These are phyloP conservation scores for Echeneis naucrates DNA, from an alignment of 2,797 vertebrate species.

Conservation along the genomic window DNA sequence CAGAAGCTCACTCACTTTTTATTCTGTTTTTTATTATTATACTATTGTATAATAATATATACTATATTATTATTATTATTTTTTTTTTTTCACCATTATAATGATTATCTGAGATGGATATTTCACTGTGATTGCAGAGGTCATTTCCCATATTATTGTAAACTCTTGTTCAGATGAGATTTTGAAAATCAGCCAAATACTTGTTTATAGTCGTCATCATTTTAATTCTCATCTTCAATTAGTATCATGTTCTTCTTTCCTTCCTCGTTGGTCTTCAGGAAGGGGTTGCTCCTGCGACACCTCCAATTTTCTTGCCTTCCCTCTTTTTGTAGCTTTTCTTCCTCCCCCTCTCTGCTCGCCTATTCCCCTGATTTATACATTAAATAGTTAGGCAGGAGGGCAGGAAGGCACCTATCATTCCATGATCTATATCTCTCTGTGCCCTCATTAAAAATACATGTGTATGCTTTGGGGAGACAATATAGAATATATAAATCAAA, in stretches of 20 bases:
- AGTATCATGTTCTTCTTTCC: conserved; percentile 24
- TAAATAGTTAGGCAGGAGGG: conserved; percentile 84
- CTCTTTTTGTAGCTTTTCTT: conserved; percentile 50
- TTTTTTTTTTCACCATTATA: conserved; percentile 5
- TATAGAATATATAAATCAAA: conserved; percentile 90
- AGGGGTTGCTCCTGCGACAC: conserved; percentile 51
- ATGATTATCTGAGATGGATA: conserved; percentile 7
- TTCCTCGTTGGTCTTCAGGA: conserved; percentile 63
- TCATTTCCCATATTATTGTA: conserved; percentile 14
- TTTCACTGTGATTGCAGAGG: conserved; percentile 13
- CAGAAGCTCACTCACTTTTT: conserved; percentile 2
- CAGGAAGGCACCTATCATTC: conserved; percentile 85
- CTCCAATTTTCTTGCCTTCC: conserved; percentile 37
- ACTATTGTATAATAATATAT: too few relatives aligned
- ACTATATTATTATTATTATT: too few relatives aligned
- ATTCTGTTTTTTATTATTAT: conserved; percentile 7
- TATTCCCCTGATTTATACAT: conserved; percentile 84
- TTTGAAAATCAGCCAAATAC: conserved; percentile 16
- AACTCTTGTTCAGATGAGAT: neutral
- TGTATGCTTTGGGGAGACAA: conserved; percentile 86
- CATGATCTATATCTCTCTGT: conserved; percentile 85
- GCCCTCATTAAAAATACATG: conserved; percentile 88
- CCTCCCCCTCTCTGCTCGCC: conserved; percentile 52
- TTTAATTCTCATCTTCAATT: conserved; percentile 34
- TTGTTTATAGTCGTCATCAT: conserved; percentile 22